phyloP scores from a whole-genome alignment of 2,888 invertebrate genomes.

The Drosophila villosipedis region DNA sequence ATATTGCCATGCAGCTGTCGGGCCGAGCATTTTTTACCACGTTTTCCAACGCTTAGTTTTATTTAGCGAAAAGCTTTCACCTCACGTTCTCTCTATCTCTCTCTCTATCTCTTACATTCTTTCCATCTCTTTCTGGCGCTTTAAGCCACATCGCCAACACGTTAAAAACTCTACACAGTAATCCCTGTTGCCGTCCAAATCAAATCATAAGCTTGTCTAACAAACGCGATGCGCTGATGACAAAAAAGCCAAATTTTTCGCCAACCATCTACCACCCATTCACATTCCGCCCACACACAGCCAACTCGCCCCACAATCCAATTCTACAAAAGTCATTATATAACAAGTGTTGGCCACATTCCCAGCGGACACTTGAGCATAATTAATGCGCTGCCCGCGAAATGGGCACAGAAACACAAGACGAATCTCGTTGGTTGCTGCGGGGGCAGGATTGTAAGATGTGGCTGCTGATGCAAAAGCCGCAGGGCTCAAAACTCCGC shows the following conservation, averaged over 20 bases:
- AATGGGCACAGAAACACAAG: conserved; percentile 43
- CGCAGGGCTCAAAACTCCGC: conserved; percentile 42
- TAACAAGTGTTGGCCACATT: conserved; percentile 80
- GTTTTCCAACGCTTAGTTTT: conserved; percentile 49
- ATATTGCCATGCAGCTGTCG: conserved; percentile 68
- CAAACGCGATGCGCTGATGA: conserved; percentile 55
- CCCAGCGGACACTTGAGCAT: conserved; percentile 80
- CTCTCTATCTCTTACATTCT: not conserved
- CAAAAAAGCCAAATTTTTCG: conserved; percentile 22
- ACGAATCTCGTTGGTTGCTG: not conserved
- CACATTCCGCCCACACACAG: too few species aligned
- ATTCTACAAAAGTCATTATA: conserved; percentile 77
- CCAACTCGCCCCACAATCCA: not conserved
- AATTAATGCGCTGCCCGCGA: conserved; percentile 74
- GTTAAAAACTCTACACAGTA: conserved; percentile 26
- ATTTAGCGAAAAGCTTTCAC: conserved; percentile 57
- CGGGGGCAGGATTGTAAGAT: conserved; percentile 22
- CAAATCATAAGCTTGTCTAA: conserved; percentile 71
- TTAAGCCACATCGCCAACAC: conserved; percentile 18
- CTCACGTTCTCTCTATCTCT: not conserved
- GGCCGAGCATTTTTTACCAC: conserved; percentile 56
- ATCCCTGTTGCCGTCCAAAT: conserved; percentile 57
- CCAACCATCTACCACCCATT: not conserved
- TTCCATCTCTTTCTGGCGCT: not conserved
- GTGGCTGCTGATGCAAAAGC: conserved; percentile 2